Conservation (phyloP, 1,140 invertebrate genomes). For the Ericerus pela region DNA sequence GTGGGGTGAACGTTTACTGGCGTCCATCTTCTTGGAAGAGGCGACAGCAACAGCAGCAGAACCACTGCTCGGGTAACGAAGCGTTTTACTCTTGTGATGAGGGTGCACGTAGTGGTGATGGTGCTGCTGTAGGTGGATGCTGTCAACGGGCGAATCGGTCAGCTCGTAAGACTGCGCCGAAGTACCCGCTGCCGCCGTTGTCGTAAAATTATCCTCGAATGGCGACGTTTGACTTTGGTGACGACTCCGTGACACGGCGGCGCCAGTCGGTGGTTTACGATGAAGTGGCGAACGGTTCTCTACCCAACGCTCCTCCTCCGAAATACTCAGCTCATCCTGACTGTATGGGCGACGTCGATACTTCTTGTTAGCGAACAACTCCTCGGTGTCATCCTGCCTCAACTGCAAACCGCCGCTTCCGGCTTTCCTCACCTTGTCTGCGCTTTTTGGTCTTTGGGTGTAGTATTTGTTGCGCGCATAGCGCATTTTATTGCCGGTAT, state of each 20-base stretch:
- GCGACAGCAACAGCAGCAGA: neutral
- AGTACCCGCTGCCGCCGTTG: conserved; percentile 24
- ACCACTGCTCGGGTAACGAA: conserved; percentile 14
- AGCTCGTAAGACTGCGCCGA: conserved; percentile 21
- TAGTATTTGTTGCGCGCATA: conserved; percentile 18
- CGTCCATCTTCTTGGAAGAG: neutral
- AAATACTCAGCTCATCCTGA: conserved; percentile 27
- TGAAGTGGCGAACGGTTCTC: conserved; percentile 17
- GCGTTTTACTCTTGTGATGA: no score
- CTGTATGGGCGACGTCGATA: conserved; percentile 33
- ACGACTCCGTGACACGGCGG: no score
- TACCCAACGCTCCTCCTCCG: conserved; percentile 19
- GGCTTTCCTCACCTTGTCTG: conserved; percentile 16
- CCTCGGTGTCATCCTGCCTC: conserved; percentile 18
- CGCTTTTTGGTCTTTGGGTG: conserved; percentile 18
- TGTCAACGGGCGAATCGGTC: conserved; percentile 22
- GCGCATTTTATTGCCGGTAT: conserved; percentile 24
- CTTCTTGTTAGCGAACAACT: conserved; percentile 28
- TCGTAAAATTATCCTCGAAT: conserved; percentile 54
- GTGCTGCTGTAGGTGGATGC: conserved; percentile 19
- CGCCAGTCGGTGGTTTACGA: conserved; percentile 14
- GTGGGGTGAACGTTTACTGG: conserved; percentile 15
- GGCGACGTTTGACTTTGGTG: conserved; percentile 37
- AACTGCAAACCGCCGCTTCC: conserved; percentile 19
- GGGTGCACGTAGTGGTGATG: no score